phyloP scores from a whole-genome alignment of 2,888 invertebrate species.

The Caenorhabditis imperialis region DNA sequence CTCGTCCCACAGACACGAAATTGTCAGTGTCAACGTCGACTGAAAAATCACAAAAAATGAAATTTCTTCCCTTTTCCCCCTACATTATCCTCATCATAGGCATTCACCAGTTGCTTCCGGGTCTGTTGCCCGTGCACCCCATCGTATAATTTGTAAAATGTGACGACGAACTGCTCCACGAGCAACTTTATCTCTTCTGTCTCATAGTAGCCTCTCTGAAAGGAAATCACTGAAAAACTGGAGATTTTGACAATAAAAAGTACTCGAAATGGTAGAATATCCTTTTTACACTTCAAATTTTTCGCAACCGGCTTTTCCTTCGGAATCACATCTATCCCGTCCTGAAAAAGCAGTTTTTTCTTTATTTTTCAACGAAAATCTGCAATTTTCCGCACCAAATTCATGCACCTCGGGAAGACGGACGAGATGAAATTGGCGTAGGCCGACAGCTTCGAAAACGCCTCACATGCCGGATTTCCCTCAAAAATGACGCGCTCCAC shows the following conservation, averaged over 20 bases:
- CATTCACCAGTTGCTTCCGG: conserved; percentile 68
- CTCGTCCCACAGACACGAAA: no score
- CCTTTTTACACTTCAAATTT: conserved; percentile 15
- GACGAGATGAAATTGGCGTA: conserved; percentile 59
- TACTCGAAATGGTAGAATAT: conserved; percentile 43
- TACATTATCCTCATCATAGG: conserved; percentile 72
- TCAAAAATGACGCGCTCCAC: conserved; percentile 72
- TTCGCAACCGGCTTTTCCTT: conserved; percentile 19
- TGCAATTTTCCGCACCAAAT: conserved; percentile 15
- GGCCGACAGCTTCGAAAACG: conserved; percentile 50
- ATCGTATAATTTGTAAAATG: conserved; percentile 64
- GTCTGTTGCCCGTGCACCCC: conserved; percentile 58
- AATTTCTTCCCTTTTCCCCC: no score
- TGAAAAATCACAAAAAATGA: no score
- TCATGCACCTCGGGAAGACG: conserved; percentile 12
- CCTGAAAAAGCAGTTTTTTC: conserved; percentile 21
- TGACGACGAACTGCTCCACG: conserved; percentile 70
- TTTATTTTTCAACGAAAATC: no score
- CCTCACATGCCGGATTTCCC: conserved; percentile 70
- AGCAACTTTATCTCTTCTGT: conserved; percentile 54
- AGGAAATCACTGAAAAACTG: no score
- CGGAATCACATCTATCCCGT: conserved; percentile 49
- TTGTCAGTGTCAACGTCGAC: no score
- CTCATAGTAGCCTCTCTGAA: conserved; percentile 71
- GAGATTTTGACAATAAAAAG: no score